A percentile compares a stretch with the other conserved stretches of the same genome.
Conservation (phyloP, 2,888 invertebrate species). For the Nephrocerus scutellatus region DNA sequence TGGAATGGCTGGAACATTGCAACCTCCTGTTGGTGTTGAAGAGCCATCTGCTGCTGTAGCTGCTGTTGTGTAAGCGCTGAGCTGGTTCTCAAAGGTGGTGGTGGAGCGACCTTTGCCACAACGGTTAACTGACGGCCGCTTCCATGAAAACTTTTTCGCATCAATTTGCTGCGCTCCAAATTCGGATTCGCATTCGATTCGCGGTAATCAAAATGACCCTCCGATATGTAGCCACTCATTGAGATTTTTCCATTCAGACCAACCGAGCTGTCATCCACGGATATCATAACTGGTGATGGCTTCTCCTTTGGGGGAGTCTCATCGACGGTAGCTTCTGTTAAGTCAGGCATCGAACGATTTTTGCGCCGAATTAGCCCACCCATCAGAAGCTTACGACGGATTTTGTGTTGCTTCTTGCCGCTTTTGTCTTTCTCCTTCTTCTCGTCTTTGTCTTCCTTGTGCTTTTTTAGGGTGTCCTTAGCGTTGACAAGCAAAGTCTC, state of each 20-base stretch:
- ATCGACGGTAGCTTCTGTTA: conserved; percentile 66
- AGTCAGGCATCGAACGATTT: conserved; percentile 86
- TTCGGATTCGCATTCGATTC: conserved; percentile 65
- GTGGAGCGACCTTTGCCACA: conserved; percentile 76
- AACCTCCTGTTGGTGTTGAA: conserved; percentile 55
- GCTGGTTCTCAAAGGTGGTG: conserved; percentile 79
- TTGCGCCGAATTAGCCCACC: conserved; percentile 81
- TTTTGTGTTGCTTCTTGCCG: conserved; percentile 85
- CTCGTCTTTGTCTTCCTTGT: conserved; percentile 57
- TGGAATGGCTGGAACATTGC: conserved; percentile 38
- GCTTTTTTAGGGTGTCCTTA: conserved; percentile 52
- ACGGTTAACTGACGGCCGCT: conserved; percentile 75
- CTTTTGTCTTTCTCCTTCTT: conserved; percentile 64
- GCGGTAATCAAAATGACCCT: conserved; percentile 75
- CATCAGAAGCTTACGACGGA: conserved; percentile 78
- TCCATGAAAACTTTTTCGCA: conserved; percentile 84
- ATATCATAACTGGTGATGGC: conserved; percentile 48
- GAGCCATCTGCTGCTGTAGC: conserved; percentile 51
- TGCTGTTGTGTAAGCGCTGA: conserved; percentile 60
- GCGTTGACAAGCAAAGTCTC: conserved; percentile 52
- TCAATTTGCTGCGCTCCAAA: conserved; percentile 75
- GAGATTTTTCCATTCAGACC: conserved; percentile 54
- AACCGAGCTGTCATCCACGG: conserved; percentile 71
- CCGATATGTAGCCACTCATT: conserved; percentile 74
- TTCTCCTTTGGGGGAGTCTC: conserved; percentile 31